Conservation (phyloP, 2,797 vertebrate species). For the Girardinus metallicus region DNA sequence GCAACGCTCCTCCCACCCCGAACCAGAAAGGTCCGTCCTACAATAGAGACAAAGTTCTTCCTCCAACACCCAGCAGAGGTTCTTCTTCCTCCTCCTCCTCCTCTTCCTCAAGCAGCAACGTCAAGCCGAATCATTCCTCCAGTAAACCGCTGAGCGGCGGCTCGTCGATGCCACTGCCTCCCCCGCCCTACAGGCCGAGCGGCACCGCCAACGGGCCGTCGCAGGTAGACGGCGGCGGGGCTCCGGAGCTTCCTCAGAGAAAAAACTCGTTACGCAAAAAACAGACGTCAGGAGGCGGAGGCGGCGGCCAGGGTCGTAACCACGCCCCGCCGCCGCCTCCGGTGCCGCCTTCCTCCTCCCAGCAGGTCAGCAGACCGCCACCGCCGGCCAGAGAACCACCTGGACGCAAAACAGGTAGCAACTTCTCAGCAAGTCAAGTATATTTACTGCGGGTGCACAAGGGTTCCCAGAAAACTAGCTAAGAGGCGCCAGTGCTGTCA, state of each 20-base stretch:
- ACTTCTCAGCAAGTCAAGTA: neutral
- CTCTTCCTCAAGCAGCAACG: constrained; percentile 62
- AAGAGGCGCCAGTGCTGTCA: too few relatives aligned
- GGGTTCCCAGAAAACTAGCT: too few relatives aligned
- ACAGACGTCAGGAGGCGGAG: constrained; percentile 73
- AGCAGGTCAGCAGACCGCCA: constrained; percentile 86
- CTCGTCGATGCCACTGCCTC: constrained; percentile 85
- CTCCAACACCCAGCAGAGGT: constrained; percentile 86
- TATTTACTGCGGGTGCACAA: too few relatives aligned
- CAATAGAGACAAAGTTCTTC: constrained; percentile 91
- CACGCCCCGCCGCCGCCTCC: constrained; percentile 86
- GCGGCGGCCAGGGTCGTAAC: constrained; percentile 76
- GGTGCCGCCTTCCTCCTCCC: constrained; percentile 79
- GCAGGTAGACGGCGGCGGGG: constrained; percentile 74
- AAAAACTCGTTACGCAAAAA: constrained; percentile 95
- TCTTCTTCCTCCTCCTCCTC: constrained; percentile 74
- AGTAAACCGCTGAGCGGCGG: constrained; percentile 74
- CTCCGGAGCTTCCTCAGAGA: constrained; percentile 93
- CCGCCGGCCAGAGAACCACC: constrained; percentile 92
- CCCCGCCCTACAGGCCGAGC: constrained; percentile 85
- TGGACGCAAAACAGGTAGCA: constrained; percentile 88
- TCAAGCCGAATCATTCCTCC: constrained; percentile 83
- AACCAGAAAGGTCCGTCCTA: constrained; percentile 76
- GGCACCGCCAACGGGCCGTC: constrained; percentile 84
- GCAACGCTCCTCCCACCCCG: constrained; percentile 77